Conservation (phyloP, 2,113 vertebrate genomes). For the Callopanchax toddi region DNA sequence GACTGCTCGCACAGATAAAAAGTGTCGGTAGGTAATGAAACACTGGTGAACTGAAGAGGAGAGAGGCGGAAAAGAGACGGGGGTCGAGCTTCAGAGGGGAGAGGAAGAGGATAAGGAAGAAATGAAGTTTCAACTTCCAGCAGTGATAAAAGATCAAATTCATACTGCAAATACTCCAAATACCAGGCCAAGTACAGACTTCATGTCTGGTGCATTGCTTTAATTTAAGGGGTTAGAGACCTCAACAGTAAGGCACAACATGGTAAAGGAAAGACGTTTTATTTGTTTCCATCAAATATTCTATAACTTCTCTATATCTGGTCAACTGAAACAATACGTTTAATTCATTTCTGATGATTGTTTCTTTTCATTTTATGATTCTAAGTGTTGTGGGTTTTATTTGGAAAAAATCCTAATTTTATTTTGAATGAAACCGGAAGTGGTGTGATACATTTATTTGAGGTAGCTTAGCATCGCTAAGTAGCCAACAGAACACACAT, state of each 20-base stretch:
- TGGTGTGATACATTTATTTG: too few species aligned
- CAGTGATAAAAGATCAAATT: constrained; percentile 1
- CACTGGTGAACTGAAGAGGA: constrained; percentile 15
- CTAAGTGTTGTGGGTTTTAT: too few species aligned
- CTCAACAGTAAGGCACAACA: background rate
- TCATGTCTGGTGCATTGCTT: background rate
- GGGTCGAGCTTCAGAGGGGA: background rate
- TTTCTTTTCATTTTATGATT: too few species aligned
- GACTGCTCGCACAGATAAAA: constrained; percentile 22
- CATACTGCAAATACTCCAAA: background rate
- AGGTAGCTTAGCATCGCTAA: too few species aligned
- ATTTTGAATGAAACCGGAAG: too few species aligned
- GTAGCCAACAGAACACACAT: too few species aligned
- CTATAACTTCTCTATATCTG: too few species aligned
- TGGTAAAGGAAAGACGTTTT: too few species aligned
- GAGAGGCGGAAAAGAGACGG: background rate
- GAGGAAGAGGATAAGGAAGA: background rate
- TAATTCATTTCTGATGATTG: too few species aligned
- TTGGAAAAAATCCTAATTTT: too few species aligned
- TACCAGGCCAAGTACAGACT: background rate
- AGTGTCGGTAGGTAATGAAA: constrained; percentile 33
- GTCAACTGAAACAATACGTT: too few species aligned
- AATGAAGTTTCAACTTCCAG: constrained; percentile 1
- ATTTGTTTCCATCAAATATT: too few species aligned
- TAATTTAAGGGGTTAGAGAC: background rate